Conservation (phyloP, 1,140 invertebrate species). For the Lordiphosa clarofinis region DNA sequence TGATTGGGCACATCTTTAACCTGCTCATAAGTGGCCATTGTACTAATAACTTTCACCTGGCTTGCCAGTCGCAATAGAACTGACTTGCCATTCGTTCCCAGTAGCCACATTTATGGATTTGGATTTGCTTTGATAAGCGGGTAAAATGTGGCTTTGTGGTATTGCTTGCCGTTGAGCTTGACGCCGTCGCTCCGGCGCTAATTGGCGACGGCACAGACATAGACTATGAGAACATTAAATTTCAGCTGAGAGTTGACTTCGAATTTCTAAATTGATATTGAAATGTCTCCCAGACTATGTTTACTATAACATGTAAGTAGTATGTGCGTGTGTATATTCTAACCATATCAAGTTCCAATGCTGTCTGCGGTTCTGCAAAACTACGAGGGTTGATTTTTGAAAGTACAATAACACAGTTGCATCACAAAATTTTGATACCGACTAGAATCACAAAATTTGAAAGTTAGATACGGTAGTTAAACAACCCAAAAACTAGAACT, state of each 20-base stretch:
- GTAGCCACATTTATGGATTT: constrained; percentile 44
- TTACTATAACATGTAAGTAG: no score
- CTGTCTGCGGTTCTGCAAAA: constrained; percentile 22
- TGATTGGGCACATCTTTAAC: constrained; percentile 80
- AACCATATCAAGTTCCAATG: constrained; percentile 21
- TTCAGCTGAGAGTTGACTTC: constrained; percentile 27
- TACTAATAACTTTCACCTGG: constrained; percentile 20
- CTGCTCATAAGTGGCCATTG: constrained; percentile 81
- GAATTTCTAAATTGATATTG: constrained; percentile 21
- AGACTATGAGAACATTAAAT: constrained; percentile 23
- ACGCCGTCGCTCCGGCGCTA: constrained; percentile 4
- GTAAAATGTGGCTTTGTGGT: constrained; percentile 23
- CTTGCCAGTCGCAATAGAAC: constrained; percentile 30
- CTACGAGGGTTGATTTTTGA: not conserved
- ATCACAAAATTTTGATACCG: no score
- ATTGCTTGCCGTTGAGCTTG: constrained; percentile 11
- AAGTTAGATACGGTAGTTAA: no score
- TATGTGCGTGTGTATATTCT: constrained; percentile 1
- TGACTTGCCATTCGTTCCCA: constrained; percentile 28
- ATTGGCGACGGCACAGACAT: constrained; percentile 20
- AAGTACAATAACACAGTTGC: no score
- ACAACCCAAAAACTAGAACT: no score
- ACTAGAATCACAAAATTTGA: no score
- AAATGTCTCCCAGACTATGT: constrained; percentile 8
- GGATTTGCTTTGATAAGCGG: constrained; percentile 16